Evolutionary conservation across 2,888 invertebrate genomes (phyloP).

Genomic region (Protula sp.): DNA sequence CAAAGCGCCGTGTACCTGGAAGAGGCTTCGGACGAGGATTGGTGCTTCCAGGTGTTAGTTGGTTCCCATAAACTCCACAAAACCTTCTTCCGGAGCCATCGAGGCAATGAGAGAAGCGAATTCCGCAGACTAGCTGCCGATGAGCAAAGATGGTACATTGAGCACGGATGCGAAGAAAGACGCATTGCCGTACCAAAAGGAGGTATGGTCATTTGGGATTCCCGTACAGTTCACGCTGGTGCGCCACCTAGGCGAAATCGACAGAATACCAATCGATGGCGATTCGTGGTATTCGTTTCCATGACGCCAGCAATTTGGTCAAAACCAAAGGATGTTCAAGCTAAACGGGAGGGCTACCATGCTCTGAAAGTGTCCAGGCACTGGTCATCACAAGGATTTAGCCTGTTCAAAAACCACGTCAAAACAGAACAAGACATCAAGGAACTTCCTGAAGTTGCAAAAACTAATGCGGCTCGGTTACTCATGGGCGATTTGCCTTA

Average conservation of each 20-base stretch:
- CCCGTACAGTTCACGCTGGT: conserved; percentile 40
- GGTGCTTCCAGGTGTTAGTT: conserved; percentile 20
- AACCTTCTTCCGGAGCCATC: conserved; percentile 14
- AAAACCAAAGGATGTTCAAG: conserved; percentile 25
- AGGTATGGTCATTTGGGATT: conserved; percentile 44
- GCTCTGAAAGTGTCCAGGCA: conserved; percentile 31
- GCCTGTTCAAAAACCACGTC: conserved; percentile 15
- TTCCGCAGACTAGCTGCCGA: conserved; percentile 23
- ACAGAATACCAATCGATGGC: conserved; percentile 32
- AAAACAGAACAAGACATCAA: conserved; percentile 15
- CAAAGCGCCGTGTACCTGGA: conserved; percentile 36
- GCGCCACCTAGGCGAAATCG: conserved; percentile 32
- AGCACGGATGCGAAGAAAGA: conserved; percentile 26
- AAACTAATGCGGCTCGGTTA: conserved; percentile 22
- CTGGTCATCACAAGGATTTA: conserved; percentile 35
- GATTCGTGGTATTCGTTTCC: conserved; percentile 37
- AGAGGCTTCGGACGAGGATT: conserved; percentile 27
- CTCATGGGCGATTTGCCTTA: conserved; percentile 11
- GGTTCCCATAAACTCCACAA: conserved; percentile 26
- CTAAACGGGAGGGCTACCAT: conserved; percentile 31
- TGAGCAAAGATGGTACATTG: conserved; percentile 26
- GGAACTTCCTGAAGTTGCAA: conserved; percentile 24
- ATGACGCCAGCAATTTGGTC: conserved; percentile 43
- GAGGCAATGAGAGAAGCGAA: conserved; percentile 8
- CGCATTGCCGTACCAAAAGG: conserved; percentile 39